Evolutionary conservation across 2,888 invertebrate species (phyloP).

Genomic region (Mermis nigrescens): DNA sequence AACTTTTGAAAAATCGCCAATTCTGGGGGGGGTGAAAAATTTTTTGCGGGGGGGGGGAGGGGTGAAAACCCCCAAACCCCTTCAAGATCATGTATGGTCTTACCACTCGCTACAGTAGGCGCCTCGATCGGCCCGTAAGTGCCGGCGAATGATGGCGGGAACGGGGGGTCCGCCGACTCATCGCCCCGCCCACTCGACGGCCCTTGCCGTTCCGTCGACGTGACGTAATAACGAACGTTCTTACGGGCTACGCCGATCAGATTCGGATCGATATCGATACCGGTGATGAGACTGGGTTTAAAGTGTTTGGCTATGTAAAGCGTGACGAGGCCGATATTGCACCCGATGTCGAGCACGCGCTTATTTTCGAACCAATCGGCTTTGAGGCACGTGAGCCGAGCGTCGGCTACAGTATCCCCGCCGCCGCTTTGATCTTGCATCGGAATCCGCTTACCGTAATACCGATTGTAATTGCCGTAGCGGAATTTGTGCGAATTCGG

Average conservation of each 20-base stretch:
- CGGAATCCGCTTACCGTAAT: constrained; percentile 67
- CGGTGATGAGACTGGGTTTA: constrained; percentile 57
- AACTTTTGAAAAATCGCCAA: too few species aligned
- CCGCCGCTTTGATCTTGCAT: background rate
- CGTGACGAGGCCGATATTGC: constrained; percentile 88
- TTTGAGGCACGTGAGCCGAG: constrained; percentile 60
- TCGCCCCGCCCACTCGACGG: too few species aligned
- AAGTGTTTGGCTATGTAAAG: constrained; percentile 68
- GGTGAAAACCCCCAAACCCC: too few species aligned
- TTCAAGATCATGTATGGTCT: too few species aligned
- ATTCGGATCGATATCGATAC: constrained; percentile 78
- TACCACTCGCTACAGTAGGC: too few species aligned
- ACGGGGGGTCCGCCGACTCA: background rate
- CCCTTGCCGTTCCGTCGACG: background rate
- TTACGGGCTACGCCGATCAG: constrained; percentile 56
- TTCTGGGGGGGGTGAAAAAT: too few species aligned
- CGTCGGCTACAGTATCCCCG: constrained; percentile 40
- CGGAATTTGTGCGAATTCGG: background rate
- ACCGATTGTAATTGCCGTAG: constrained; percentile 88
- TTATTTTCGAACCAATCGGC: constrained; percentile 59
- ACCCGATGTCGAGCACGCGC: constrained; percentile 86
- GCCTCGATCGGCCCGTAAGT: background rate
- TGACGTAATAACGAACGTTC: constrained; percentile 49
- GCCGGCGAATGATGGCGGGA: background rate
- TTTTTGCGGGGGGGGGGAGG: too few species aligned